A percentile compares a stretch with the other conserved stretches of the same genome.
Conservation (phyloP, 2,888 invertebrate genomes). For the Hydriomena furcata region DNA sequence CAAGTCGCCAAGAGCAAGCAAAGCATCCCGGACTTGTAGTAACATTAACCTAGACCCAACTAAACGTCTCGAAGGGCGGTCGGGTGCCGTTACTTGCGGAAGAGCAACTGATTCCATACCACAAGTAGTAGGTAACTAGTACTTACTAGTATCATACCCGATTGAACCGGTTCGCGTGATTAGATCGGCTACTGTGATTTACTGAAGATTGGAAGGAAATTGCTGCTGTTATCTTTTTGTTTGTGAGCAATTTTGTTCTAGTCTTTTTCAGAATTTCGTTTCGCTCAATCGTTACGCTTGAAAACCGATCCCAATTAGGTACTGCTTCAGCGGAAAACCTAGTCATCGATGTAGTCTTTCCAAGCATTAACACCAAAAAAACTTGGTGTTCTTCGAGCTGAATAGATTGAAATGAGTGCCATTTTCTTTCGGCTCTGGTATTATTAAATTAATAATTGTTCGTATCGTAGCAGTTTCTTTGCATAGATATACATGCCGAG, state of each 20-base stretch:
- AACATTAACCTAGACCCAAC: slow-evolving; percentile 32
- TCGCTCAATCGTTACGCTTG: neutral
- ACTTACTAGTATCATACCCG: slow-evolving; percentile 12
- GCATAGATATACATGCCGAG: too few species aligned
- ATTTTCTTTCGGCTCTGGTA: too few species aligned
- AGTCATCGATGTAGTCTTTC: too few species aligned
- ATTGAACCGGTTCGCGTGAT: slow-evolving; percentile 17
- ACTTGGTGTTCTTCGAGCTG: too few species aligned
- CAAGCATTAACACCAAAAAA: too few species aligned
- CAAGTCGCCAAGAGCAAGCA: slow-evolving; percentile 21
- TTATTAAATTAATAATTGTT: too few species aligned
- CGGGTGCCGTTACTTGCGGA: slow-evolving; percentile 34
- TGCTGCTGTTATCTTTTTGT: neutral
- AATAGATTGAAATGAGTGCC: too few species aligned
- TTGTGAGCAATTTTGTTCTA: neutral
- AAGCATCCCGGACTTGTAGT: slow-evolving; percentile 25
- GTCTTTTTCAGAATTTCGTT: neutral
- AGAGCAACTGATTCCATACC: slow-evolving; percentile 19
- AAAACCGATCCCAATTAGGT: too few species aligned
- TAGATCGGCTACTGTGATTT: slow-evolving; percentile 7
- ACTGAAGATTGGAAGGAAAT: slow-evolving; percentile 8
- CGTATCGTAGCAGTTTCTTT: too few species aligned
- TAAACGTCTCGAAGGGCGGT: slow-evolving; percentile 23
- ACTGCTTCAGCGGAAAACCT: too few species aligned
- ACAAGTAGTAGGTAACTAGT: neutral